Evolutionary conservation across 2,113 vertebrate genomes (phyloP), one percentile per base, ranked within the genome.

Genomic region (Epinephelus fuscoguttatus): DNA sequence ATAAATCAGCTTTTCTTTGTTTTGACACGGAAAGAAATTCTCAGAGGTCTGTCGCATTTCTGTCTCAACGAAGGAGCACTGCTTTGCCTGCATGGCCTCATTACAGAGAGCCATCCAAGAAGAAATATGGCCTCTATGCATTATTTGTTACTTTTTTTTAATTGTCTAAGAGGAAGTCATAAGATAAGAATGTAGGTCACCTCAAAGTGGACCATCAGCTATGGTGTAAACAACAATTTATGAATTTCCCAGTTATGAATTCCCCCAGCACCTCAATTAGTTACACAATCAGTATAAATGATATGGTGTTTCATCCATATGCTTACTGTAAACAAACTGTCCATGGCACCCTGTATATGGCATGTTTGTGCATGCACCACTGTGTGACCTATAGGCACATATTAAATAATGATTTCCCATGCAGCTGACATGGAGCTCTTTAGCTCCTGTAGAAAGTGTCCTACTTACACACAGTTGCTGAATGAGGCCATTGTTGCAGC

Each of bases 401-500:
- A 56, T 4, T 84, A 53, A 84, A 45, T 53, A 73, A 84, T 70
- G 68, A 84, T 84, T 89, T 80, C 47, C 33, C 66, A 2, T 78
- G 71, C 6, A 62, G 59, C 37, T 63, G 73, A 19, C 37, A 68
- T 52, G 62, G 78, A 76, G 14, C 59, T 37, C 25, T 21, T 19
- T n/a, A 10, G 42, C 52, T 63, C n/a, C 45, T n/a, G 12, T 4
- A 12, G 19, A 80, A 30, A 50, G 53, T 70, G 78, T 62, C 82
- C 84, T 75, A 84, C 59, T 84, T 88, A 50, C 7, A 4, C 40
- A 53, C 47, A 53, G 61, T 57, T 50, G 42, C 12, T 82, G 82
- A 87, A 89, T 77, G 57, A 67, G 59, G 45, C 25, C 76, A 71
- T 87, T 89, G 84, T 78, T 73, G 61, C 56, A 30, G 21, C 25